A percentile compares a stretch with the other conserved stretches of the same genome.
These are phyloP conservation scores for Scolopax rusticola DNA, from an alignment of 2,797 vertebrate species.

Conservation along the genomic window DNA sequence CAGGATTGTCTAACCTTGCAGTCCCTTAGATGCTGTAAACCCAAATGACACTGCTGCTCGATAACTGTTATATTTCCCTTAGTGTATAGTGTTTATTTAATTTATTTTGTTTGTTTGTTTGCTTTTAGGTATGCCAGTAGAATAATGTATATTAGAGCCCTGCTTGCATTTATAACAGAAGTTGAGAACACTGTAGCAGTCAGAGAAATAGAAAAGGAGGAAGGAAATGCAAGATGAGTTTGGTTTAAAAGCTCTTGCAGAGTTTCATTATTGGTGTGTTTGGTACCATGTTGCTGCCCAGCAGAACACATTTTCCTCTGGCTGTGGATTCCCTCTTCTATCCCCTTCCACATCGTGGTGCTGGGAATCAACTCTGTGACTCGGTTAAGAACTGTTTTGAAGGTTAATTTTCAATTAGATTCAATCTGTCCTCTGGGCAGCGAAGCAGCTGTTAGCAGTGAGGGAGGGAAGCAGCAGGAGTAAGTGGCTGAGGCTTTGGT, in stretches of 20 bases:
- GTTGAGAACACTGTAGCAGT: not conserved
- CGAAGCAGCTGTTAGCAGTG: not conserved
- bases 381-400: not conserved
- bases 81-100: fast-evolving
- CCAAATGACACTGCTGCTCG: fast-evolving
- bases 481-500: not conserved
- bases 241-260: not conserved
- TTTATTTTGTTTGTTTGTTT: not conserved
- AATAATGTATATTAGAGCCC: not conserved
- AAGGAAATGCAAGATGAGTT: not conserved
- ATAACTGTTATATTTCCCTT: not conserved
- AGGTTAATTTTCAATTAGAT: not conserved
- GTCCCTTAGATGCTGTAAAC: not conserved
- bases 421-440: fast-evolving
- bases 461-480: not conserved
- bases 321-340: not conserved
- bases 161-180: not conserved
- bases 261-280: not conserved
- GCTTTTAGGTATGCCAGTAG: not conserved
- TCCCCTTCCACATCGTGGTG: fast-evolving
- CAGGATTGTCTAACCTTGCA: not conserved
- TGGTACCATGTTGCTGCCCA: not conserved
- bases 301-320: not conserved
- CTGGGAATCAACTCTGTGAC: not conserved
- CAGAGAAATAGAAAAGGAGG: not conserved